These are phyloP conservation scores for Montipora foliosa DNA, from an alignment of 64 coral and sea anemone genomes.

Conservation along the genomic window DNA sequence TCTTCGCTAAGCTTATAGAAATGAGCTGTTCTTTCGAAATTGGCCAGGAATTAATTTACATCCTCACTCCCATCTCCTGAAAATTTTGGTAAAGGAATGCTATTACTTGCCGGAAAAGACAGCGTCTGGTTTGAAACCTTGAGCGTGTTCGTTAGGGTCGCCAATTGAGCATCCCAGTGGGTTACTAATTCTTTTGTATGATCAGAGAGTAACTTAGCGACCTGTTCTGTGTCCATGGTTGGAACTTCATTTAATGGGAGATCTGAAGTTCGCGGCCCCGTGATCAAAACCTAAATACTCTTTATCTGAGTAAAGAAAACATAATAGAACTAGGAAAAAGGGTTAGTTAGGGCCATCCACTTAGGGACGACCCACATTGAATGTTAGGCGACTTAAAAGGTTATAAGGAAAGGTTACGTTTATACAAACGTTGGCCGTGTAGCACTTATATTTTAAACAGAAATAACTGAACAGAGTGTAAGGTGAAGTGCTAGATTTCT, in stretches of 20 bases:
- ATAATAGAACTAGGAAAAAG: neutral
- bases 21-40: constrained; percentile 32
- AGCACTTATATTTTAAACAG: no score
- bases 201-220: neutral
- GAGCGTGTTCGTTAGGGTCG: neutral
- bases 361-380: no score
- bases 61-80: no score
- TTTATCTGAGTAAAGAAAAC: neutral
- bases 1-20: no score
- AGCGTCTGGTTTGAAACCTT: neutral
- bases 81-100: neutral
- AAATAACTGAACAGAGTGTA: no score
- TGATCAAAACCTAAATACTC: neutral
- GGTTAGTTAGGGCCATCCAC: no score
- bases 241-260: no score
- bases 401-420: no score
- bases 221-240: neutral
- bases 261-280: neutral
- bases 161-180: neutral
- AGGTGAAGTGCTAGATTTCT: no score
- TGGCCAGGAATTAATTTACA: neutral
- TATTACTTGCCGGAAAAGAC: neutral
- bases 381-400: no score
- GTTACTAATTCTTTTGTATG: neutral
- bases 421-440: no score